Percentiles rank a stretch among this genome's conserved stretches.
Evolutionary conservation across 2,113 vertebrate genomes (phyloP).

Genomic region (Calyptommatus sinebrachiatus): DNA sequence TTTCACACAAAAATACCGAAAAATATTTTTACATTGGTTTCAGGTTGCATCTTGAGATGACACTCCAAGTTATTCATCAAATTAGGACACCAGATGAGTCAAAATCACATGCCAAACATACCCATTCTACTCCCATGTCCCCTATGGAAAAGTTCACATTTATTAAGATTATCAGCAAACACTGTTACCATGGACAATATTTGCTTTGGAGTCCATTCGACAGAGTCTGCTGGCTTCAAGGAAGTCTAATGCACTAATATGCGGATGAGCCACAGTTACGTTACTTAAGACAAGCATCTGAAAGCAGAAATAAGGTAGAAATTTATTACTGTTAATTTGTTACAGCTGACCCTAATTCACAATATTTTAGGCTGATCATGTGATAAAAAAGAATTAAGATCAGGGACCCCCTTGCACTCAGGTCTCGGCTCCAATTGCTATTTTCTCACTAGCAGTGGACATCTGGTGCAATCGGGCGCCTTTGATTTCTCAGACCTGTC

Average conservation of each 20-base stretch:
- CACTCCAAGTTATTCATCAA: not conserved
- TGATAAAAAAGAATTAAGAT: too few relatives aligned
- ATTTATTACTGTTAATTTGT: too few relatives aligned
- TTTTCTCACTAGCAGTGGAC: too few relatives aligned
- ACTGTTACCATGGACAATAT: constrained; percentile 87
- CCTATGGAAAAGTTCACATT: not conserved
- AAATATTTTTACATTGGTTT: too few relatives aligned
- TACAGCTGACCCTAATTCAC: too few relatives aligned
- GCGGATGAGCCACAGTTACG: constrained; percentile 71
- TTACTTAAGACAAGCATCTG: constrained; percentile 82
- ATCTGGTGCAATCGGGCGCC: too few relatives aligned
- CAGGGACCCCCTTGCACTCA: too few relatives aligned
- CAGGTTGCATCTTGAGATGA: not conserved
- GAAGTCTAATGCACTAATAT: constrained; percentile 75
- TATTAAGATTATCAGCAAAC: not conserved
- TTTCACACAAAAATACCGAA: too few relatives aligned
- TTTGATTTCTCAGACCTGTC: too few relatives aligned
- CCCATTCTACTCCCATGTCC: not conserved
- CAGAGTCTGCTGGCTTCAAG: constrained; percentile 80
- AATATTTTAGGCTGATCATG: too few relatives aligned
- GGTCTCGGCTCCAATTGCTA: too few relatives aligned
- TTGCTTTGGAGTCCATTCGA: constrained; percentile 81
- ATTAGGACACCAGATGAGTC: not conserved
- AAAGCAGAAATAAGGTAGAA: not conserved
- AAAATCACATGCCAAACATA: not conserved